These are phyloP conservation scores for Anas acuta DNA, from an alignment of 2,797 vertebrate species.

Conservation along the genomic window DNA sequence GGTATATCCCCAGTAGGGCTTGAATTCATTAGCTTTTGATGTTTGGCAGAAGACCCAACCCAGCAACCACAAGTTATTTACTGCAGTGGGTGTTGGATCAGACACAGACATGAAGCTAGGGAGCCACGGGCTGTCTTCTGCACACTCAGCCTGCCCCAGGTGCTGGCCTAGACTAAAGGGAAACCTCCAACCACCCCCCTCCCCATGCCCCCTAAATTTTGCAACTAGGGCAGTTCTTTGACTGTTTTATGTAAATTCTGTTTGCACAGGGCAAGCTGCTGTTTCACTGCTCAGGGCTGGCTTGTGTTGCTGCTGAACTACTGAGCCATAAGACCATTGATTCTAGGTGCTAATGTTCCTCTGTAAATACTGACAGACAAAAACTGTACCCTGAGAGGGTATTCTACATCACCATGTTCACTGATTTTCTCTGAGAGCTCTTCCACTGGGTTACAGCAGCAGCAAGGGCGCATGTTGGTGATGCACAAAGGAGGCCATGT, in stretches of 20 bases:
- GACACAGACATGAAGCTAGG: fast-evolving
- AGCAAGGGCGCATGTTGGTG: background rate
- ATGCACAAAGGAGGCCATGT: fast-evolving
- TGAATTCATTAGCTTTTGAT: background rate
- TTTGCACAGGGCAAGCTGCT: fast-evolving
- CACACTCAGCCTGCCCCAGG: fast-evolving
- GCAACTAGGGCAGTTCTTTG: fast-evolving
- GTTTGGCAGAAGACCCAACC: background rate
- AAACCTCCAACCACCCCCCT: background rate
- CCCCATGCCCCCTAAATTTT: background rate
- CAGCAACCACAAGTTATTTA: background rate
- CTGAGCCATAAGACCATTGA: fast-evolving
- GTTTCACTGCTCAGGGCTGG: fast-evolving
- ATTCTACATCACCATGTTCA: background rate
- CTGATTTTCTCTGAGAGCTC: background rate
- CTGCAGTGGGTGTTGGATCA: fast-evolving
- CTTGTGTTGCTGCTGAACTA: fast-evolving
- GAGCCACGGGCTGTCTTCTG: fast-evolving
- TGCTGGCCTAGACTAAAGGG: too few species aligned
- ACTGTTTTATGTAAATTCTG: background rate
- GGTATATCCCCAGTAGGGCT: background rate
- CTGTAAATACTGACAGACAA: background rate
- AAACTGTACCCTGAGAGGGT: background rate
- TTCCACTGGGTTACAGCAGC: background rate
- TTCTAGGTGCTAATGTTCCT: fast-evolving